Base-by-base conservation (phyloP, 2,888 invertebrate species). In the Lydus trimaculatus region DNA sequence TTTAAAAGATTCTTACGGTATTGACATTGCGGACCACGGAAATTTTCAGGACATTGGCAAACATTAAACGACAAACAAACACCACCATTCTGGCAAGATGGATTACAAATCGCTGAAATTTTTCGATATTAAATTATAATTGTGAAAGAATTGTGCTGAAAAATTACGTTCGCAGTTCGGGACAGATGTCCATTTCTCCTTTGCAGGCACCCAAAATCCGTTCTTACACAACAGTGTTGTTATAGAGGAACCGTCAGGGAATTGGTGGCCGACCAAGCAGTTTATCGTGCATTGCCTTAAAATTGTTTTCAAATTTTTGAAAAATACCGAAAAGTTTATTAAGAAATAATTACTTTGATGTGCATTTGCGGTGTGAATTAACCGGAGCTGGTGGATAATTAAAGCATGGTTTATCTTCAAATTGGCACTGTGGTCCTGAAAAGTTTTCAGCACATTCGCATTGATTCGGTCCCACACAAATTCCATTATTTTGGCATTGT, bases 21-120 rank as follows among this genome's bases (percentile, higher is more conserved):
- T 85, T 93, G 92, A 78, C 93, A 94, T 78, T 90, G 90, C 0
- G 90, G 87, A n/a, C 93, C 93, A 70, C 90, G 88, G 77, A 87
- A 92, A 2, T 89, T 89, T 72, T 89, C 87, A 0, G 94, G 90
- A 80, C 96, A 97, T 74, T 93, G 91, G 75, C 96, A 97, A 2
- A 89, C 87, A 80, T 95, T 92, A 11, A 91, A 88, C 0, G 92
- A 88, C 0, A 94, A 85, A 81, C 96, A 97, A n/a, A 89, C 88
- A 0, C 96, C 96, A 0, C 93, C 94, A 80, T 96, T 94, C 69
- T 88, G 82, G 79, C 96, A 97, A 0, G 91, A 88, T 0, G 94
- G 94, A 63, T 87, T 83, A 74, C 93, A 93, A 25, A 88, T 87
- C 5, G 92, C 90, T 89, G 31, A 84, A 81, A 75, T 17, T 43